phyloP scores from a whole-genome alignment of 2,888 invertebrate species.

The Caenorhabditis doughertyi region DNA sequence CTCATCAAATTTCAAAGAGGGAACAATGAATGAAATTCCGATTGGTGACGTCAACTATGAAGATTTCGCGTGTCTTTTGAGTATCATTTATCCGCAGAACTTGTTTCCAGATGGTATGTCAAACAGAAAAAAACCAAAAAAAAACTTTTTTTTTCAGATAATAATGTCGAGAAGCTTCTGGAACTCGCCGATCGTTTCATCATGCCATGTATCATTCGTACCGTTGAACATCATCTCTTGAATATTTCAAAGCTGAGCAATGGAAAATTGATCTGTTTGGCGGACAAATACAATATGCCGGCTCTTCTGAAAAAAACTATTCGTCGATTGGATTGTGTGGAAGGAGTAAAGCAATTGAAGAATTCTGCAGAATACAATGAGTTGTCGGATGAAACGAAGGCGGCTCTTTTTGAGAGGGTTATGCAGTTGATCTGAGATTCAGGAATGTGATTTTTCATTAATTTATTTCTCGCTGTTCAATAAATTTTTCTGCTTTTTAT shows the following conservation, averaged over 20 bases:
- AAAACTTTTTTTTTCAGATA: conserved; percentile 7
- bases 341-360: neutral
- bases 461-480: neutral
- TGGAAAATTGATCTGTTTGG: neutral
- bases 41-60: neutral
- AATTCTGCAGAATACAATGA: neutral
- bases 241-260: neutral
- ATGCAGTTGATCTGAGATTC: neutral
- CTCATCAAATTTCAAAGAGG: conserved; percentile 2
- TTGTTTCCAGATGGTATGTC: neutral
- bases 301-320: neutral
- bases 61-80: neutral
- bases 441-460: too few relatives aligned
- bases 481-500: neutral
- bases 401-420: neutral
- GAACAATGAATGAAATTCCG: neutral
- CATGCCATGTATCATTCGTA: neutral
- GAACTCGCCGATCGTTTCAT: conserved; percentile 3
- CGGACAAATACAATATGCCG: neutral
- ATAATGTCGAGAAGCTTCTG: neutral
- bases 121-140: too few relatives aligned
- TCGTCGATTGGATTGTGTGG: neutral
- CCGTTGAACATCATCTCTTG: neutral
- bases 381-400: neutral
- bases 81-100: neutral